phyloP scores from a whole-genome alignment of 2,888 invertebrate species.

The Agrochola lychnidis region DNA sequence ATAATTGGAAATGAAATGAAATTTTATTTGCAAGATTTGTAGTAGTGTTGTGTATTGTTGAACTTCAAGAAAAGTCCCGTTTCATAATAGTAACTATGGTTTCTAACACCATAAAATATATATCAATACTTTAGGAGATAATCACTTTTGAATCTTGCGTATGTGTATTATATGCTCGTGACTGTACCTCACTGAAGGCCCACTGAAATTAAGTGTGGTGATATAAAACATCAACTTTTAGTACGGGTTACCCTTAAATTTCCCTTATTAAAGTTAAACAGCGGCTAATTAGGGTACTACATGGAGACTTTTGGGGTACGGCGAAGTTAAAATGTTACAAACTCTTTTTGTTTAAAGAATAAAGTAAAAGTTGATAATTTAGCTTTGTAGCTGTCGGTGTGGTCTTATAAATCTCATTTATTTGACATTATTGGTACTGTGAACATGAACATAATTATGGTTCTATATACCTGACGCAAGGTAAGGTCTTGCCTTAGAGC shows the following conservation, averaged over 20 bases:
- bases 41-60: too few relatives aligned
- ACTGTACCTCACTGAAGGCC: conserved; percentile 45
- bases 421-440: not conserved
- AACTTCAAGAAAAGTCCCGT: too few relatives aligned
- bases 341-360: conserved; percentile 8
- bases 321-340: conserved; percentile 25
- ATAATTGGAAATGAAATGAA: not conserved
- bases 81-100: not conserved
- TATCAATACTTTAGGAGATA: not conserved
- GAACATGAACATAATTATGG: not conserved
- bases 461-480: not conserved
- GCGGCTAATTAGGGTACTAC: conserved; percentile 67
- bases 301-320: conserved; percentile 58
- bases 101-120: not conserved
- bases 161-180: not conserved
- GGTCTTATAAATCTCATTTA: not conserved
- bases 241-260: conserved; percentile 53
- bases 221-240: conserved; percentile 64
- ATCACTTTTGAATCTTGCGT: not conserved
- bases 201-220: conserved; percentile 63
- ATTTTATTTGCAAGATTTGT: too few relatives aligned
- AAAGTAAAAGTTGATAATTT: conserved; percentile 2
- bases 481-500: not conserved
- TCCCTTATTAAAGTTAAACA: conserved; percentile 64
- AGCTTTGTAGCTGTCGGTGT: conserved; percentile 1